phyloP scores from a whole-genome alignment of 2,113 vertebrate genomes.

The Aptenodytes patagonicus region DNA sequence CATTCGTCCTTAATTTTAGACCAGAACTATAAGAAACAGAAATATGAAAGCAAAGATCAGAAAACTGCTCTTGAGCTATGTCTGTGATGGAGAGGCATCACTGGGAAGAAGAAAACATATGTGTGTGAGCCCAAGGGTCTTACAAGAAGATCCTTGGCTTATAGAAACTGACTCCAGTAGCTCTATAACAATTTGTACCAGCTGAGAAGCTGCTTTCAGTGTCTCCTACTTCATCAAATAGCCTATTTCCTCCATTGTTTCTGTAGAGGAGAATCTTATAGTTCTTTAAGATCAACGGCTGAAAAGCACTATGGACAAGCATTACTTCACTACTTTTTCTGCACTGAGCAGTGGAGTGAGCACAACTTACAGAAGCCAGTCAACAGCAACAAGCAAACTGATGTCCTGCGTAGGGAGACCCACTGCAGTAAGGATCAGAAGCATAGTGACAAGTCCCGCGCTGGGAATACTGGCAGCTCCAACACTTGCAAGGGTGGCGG shows the following conservation, averaged over 20 bases:
- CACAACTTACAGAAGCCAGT: conserved; percentile 96
- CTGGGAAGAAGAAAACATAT: not conserved
- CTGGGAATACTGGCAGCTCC: conserved; percentile 98
- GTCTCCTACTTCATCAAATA: not conserved
- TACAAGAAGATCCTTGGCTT: not conserved
- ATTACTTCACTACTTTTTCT: not conserved
- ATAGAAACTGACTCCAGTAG: not conserved
- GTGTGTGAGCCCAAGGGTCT: not conserved
- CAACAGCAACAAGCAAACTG: conserved; percentile 96
- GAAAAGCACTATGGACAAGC: not conserved
- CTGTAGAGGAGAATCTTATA: not conserved
- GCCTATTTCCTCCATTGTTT: not conserved
- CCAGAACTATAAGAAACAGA: not conserved
- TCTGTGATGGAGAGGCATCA: not conserved
- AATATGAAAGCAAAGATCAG: not conserved
- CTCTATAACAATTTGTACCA: not conserved
- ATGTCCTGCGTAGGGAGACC: conserved; percentile 97
- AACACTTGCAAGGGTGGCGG: conserved; percentile 94
- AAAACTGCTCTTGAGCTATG: not conserved
- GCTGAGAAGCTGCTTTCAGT: not conserved
- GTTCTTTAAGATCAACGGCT: not conserved
- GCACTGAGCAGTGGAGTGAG: not conserved
- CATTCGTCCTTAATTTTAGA: not conserved
- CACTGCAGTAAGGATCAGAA: conserved; percentile 95
- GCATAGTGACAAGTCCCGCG: conserved; percentile 96